Evolutionary conservation across 2,797 vertebrate species (phyloP), one percentile per base, ranked within the genome.

Genomic region (Taeniopygia guttata): DNA sequence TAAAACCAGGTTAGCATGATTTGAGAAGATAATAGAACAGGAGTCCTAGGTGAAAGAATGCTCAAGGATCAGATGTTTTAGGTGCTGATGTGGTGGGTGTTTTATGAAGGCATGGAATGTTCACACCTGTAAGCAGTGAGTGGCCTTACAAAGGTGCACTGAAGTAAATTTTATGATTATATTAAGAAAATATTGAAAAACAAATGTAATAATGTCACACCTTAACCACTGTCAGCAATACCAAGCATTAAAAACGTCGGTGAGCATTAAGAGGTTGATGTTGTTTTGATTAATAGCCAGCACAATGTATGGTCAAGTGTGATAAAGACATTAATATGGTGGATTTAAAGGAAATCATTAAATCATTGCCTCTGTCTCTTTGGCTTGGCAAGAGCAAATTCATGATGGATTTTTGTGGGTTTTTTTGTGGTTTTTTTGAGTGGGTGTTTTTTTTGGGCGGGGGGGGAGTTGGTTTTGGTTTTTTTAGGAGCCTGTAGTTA

Each of bases 161-260:
- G 9, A 58, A 67, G 46, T 80, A 40, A n/a, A 51, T 77, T 62
- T 72, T 60, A 40, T 36, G 2, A 13, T 90, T 83, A 18, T 63
- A 12, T 59, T 56, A 54, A 51, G 38, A 75, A 30, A 52, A 26
- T 55, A 76, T 59, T 88, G 84, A 60, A 70, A 84, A 82, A 26
- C 13, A 84, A 79, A 79, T 46, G 48, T 32, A 78, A 10, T 75
- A 59, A 79, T 49, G 12, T 88, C 42, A 60, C 70, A 56, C 36
- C 32, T 84, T 90, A 86, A 59, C 79, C 81, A 49, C 73, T 67
- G 69, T 54, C 80, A 91, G 27, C 60, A 88, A 62, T 85, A 45
- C 23, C 29, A 78, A 75, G n/a, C 63, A 16, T 68, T 86, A 86
- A 70, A 93, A 86, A 66, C 6, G 30, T 73, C 62, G 73, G 26